Evolutionary conservation across 2,888 invertebrate species (phyloP).

Genomic region (Patella depressa): DNA sequence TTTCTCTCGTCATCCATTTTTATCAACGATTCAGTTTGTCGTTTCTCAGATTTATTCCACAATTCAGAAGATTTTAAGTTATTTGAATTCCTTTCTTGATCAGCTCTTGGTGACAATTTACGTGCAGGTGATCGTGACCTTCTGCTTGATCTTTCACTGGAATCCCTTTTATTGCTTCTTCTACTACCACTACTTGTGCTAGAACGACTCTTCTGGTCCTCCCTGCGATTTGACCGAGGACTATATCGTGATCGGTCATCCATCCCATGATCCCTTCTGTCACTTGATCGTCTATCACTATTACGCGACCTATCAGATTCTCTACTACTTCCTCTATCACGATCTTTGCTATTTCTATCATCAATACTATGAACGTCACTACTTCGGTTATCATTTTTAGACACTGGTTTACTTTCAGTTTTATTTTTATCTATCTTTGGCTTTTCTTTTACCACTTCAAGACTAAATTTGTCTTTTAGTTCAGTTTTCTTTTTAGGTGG

Average conservation of each 20-base stretch:
- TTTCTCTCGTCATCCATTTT: slow-evolving; percentile 5
- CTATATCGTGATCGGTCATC: slow-evolving; percentile 26
- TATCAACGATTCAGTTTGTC: background rate
- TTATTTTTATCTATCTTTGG: slow-evolving; percentile 21
- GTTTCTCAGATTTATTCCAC: slow-evolving; percentile 4
- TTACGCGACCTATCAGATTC: slow-evolving; percentile 21
- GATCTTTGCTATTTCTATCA: slow-evolving; percentile 6
- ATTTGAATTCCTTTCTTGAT: background rate
- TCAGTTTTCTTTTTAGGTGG: slow-evolving; percentile 11
- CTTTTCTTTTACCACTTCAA: background rate
- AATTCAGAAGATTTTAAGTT: background rate
- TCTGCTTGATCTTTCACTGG: slow-evolving; percentile 25
- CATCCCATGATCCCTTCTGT: slow-evolving; percentile 10
- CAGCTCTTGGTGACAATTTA: slow-evolving; percentile 12
- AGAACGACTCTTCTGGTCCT: slow-evolving; percentile 23
- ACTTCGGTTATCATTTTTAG: slow-evolving; percentile 3
- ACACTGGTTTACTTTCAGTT: slow-evolving; percentile 13
- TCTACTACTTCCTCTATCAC: slow-evolving; percentile 14
- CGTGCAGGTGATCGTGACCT: slow-evolving; percentile 37
- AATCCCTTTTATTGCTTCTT: slow-evolving; percentile 22
- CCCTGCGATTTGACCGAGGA: slow-evolving; percentile 23
- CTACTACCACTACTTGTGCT: slow-evolving; percentile 18
- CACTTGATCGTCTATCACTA: slow-evolving; percentile 23
- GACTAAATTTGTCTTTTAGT: too few species aligned
- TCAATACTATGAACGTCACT: slow-evolving; percentile 19